These are phyloP conservation scores for Myrmophylax atrothorax DNA, from an alignment of 2,113 vertebrate genomes.

Conservation along the genomic window DNA sequence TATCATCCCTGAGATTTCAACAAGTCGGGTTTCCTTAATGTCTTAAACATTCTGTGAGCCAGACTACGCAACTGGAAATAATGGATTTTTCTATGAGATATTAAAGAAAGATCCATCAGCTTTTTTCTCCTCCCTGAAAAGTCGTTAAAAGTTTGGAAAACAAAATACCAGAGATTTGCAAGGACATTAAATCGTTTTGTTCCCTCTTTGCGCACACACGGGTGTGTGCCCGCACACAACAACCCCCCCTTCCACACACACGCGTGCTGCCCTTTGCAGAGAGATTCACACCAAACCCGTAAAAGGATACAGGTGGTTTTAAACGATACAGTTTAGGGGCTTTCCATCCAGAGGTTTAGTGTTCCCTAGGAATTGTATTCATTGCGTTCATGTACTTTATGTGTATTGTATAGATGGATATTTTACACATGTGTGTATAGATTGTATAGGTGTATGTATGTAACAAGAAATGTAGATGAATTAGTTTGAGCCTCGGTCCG, in stretches of 20 bases:
- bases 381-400: not conserved
- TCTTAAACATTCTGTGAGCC: not conserved
- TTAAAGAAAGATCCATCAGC: not conserved
- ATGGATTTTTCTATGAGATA: conserved; percentile 47
- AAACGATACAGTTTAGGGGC: rapidly evolving
- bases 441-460: rapidly evolving
- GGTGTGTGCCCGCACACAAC: rapidly evolving
- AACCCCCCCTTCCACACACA: not conserved
- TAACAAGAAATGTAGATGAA: not conserved
- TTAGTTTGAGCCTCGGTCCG: not conserved
- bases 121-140: not conserved
- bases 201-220: not conserved
- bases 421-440: rapidly evolving
- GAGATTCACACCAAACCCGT: not conserved
- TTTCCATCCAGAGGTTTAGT: not conserved
- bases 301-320: not conserved
- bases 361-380: not conserved
- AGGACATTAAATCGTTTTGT: not conserved
- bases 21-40: not conserved
- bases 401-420: not conserved
- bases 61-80: conserved; percentile 4
- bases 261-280: not conserved
- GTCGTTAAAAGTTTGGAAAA: not conserved
- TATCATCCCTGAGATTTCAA: not conserved
- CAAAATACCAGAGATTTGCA: not conserved